Conservation (phyloP, 2,797 vertebrate species). For the Rhinogobio ventralis region DNA sequence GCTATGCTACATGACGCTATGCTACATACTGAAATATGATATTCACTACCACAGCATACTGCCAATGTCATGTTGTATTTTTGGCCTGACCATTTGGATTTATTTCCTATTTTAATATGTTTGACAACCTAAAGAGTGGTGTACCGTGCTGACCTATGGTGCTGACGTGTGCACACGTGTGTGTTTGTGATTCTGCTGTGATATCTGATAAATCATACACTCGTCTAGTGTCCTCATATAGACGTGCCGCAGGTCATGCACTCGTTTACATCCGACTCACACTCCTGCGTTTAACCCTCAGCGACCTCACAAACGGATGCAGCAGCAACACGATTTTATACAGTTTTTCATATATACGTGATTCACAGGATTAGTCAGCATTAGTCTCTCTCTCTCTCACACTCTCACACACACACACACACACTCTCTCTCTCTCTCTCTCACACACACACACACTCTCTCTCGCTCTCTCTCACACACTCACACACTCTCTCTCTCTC, state of each 20-base stretch:
- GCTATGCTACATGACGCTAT: too few species aligned
- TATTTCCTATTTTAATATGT: not conserved
- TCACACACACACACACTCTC: not conserved
- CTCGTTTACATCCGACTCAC: not conserved
- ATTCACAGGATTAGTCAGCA: not conserved
- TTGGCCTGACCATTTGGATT: not conserved
- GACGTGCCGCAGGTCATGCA: not conserved
- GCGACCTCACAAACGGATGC: not conserved
- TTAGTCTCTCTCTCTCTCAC: not conserved
- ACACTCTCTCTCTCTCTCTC: not conserved
- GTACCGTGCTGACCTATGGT: too few species aligned
- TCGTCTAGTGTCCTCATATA: not conserved
- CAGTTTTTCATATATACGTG: not conserved
- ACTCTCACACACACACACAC: too few species aligned
- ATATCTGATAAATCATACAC: not conserved
- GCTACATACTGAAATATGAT: not conserved
- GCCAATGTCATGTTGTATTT: not conserved
- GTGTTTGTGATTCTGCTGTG: not conserved
- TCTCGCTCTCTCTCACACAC: not conserved
- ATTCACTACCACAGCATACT: not conserved
- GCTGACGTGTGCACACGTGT: too few species aligned
- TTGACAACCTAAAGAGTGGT: not conserved
- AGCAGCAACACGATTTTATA: constrained; percentile 21
- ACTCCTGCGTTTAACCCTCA: not conserved
- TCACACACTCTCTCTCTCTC: too few species aligned